Base-by-base conservation (phyloP, 2,113 vertebrate species). In the Laticauda laticaudata region DNA sequence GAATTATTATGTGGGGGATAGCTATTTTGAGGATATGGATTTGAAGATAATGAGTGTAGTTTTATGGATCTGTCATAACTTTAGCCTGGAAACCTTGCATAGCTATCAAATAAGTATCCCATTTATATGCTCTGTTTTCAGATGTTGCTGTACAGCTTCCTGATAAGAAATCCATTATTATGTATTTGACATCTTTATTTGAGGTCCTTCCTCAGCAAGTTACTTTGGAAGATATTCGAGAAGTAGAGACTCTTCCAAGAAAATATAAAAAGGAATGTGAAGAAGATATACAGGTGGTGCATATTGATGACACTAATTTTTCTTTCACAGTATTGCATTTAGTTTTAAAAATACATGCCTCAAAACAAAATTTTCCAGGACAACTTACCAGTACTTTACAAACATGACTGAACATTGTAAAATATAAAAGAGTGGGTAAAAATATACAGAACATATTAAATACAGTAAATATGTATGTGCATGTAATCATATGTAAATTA, bases 161-260 rank as follows among this genome's bases (percentile, higher is more conserved):
- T 90, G 99, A 99, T 97, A 99, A 99, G 96, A 99, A 99, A 97
- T 99, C 99, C 94, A 99, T 99, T 97, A 98, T 99, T 97, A 99
- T 99, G 99, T 99, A 99, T 93, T 98, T 99, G 97, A 99, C 98
- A 0, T 99, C 99, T 15, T 97, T 99, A 96, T 99, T 99, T 88
- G 99, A 99, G 15, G 99, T 99, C 93, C 98, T 99, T 92, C 99
- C 99, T 95, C 99, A 99, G 96, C 98, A 99, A 93, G 98, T 99
- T 95, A 99, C 98, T 43, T 98, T 99, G 97, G 99, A 99, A 92
- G 98, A 99, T 45, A 99, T 99, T 94, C 97, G 98, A 81, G 99
- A 99, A 92, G 99, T 99, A 3, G 99, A 99, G 97, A 99, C 99
- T 0, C 98, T 99, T 92, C 99, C 99, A 54, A 98, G 98, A 91